These are phyloP conservation scores for Drosophila testacea DNA, from an alignment of 2,888 invertebrate genomes.

Conservation along the genomic window DNA sequence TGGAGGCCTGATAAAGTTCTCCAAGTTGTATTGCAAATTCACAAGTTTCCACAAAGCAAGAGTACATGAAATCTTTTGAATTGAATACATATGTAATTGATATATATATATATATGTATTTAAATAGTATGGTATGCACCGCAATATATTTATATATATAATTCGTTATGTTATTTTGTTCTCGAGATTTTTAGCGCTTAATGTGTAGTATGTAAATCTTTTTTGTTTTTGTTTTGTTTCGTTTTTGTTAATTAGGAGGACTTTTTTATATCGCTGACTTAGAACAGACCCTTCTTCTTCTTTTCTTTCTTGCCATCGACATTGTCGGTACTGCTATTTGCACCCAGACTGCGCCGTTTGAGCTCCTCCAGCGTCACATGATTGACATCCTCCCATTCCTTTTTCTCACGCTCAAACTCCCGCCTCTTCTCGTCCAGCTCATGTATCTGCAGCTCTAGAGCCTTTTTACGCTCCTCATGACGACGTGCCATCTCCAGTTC, in stretches of 20 bases:
- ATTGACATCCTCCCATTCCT: constrained; percentile 95
- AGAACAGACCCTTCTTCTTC: constrained; percentile 84
- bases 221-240: constrained; percentile 4
- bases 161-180: constrained; percentile 66
- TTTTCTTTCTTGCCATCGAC: constrained; percentile 83
- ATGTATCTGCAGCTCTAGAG: constrained; percentile 94
- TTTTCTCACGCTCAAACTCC: constrained; percentile 93
- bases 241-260: constrained; percentile 35
- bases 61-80: constrained; percentile 25
- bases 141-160: constrained; percentile 46
- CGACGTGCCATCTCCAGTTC: constrained; percentile 96
- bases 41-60: not conserved
- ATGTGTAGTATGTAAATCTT: constrained; percentile 33
- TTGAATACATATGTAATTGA: constrained; percentile 5
- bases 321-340: constrained; percentile 89
- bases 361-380: constrained; percentile 95
- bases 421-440: constrained; percentile 96
- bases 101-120: constrained; percentile 17
- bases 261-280: constrained; percentile 62
- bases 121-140: constrained; percentile 48
- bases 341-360: constrained; percentile 94
- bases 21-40: constrained; percentile 15
- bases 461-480: constrained; percentile 92
- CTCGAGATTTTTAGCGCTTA: constrained; percentile 74
- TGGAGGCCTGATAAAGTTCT: constrained; percentile 17